Base-by-base conservation (phyloP, 2,888 invertebrate species). In the Glyphotaelius pellucidus region DNA sequence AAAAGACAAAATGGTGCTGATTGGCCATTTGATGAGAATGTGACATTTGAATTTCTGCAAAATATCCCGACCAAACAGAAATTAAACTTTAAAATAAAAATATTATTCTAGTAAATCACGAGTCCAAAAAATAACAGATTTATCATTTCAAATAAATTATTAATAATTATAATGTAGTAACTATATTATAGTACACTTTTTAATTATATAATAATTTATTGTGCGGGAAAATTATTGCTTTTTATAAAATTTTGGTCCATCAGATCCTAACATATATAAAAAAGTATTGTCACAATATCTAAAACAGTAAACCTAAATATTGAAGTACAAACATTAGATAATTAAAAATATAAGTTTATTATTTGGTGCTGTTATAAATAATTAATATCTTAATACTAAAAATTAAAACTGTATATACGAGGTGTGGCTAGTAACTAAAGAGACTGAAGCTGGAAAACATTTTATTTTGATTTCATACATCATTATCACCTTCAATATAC, bases 341-440 rank as follows among this genome's bases (percentile, higher is more conserved):
- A 67, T 67, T 67, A n/a, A 47, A 42, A 86, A n/a, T n/a, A 86
- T 86, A 86, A 86, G 86, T 47, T 35, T 86, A 86, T 86, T 86
- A 86, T 86, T 86, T 86, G 86, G 86, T 86, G 42, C 86, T 86
- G 86, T 86, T 42, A 86, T 30, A 83, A 83, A 38, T 83, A 67
- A 67, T 67, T 25, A 25, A 67, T 67, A 67, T 25, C n/a, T 67
- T 67, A 67, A 67, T n/a, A 25, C 25, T 25, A 67, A 67, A 25
- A 67, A 67, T 3, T 67, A 67, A 3, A 52, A 52, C 15, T 47
- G 19, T 42, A 42, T 42, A 42, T 42, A 67, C 38, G 38, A 38
- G 38, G 38, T 38, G 38, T 38, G 38, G 38, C 38, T 38, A 38
- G n/a, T n/a, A n/a, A n/a, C n/a, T n/a, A n/a, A n/a, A n/a, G n/a